Evolutionary conservation across 2,797 vertebrate species (phyloP).

Genomic region (Buphagus erythrorhynchus): DNA sequence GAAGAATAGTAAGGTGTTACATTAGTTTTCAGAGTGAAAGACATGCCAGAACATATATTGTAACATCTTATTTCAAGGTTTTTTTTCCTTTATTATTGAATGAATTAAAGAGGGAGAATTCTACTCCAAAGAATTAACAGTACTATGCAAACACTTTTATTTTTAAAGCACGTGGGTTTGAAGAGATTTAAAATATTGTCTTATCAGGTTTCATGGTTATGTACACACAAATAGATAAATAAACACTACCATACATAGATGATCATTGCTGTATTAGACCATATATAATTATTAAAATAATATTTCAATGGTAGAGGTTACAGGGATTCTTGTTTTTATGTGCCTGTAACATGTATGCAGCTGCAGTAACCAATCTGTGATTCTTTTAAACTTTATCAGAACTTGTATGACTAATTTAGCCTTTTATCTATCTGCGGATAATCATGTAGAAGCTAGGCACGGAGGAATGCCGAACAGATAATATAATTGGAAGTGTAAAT

Average conservation of each 20-base stretch:
- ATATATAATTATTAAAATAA: neutral
- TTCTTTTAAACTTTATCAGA: constrained; percentile 10
- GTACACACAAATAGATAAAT: neutral
- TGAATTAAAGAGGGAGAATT: neutral
- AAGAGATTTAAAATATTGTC: neutral
- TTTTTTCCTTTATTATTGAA: neutral
- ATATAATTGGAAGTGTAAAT: constrained; percentile 62
- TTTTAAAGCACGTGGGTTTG: neutral
- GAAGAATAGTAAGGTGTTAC: neutral
- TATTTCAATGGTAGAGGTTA: neutral
- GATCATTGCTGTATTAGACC: neutral
- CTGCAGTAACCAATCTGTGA: neutral
- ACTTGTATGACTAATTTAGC: constrained; percentile 32
- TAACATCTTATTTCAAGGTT: neutral
- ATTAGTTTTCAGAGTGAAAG: neutral
- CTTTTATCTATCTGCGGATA: constrained; percentile 29
- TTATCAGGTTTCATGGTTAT: neutral
- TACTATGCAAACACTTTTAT: neutral
- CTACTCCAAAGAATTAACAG: neutral
- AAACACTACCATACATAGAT: neutral
- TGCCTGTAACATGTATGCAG: neutral
- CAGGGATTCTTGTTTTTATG: neutral
- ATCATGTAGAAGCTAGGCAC: neutral
- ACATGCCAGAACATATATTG: neutral
- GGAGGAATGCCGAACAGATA: constrained; percentile 64